Base-by-base conservation (phyloP, 2,113 vertebrate genomes). In the Dipodomys spectabilis region DNA sequence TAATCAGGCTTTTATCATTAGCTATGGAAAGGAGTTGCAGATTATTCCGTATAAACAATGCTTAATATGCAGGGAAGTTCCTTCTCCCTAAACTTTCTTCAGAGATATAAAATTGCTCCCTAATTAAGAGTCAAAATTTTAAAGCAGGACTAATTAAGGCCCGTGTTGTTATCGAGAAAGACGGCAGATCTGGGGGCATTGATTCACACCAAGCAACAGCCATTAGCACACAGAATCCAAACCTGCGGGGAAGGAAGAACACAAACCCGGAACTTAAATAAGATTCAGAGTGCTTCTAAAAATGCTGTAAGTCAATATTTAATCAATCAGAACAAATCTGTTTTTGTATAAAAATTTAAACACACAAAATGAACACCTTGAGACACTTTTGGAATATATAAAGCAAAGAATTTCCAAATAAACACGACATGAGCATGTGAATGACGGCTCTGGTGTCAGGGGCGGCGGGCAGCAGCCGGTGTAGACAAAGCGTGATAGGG, bases 341-440 rank as follows among this genome's bases (percentile, higher is more conserved):
- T 95, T 97, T 96, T 90, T 97, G 74, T 98, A 98, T 98, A 94
- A 98, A 98, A 98, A 97, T 98, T 98, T 98, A 98, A 98, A 98
- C 97, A 98, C 92, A 95, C 60, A 88, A 93, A 97, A 98, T 98
- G 96, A 97, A 97, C 95, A 88, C 96, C 97, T 96, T 95, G 98
- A 98, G 97, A 98, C 97, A 23, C 39, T 97, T 77, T 9, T 91
- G 57, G 96, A 97, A 97, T 97, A 96, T 91, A 95, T 94, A 97
- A 96, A 97, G 90, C 86, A 96, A 60, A 90, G 94, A 97, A 97
- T 96, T 97, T 96, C 93, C 97, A 97, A 97, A 96, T 97, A 97
- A 98, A 97, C 94, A 82, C 23, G 79, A 71, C 83, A 75, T 96
- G 94, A 13, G 92, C 93, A 85, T 92, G 88, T 98, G 97, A 98